phyloP scores from a whole-genome alignment of 2,113 vertebrate genomes.

The Sinosuthora webbiana region DNA sequence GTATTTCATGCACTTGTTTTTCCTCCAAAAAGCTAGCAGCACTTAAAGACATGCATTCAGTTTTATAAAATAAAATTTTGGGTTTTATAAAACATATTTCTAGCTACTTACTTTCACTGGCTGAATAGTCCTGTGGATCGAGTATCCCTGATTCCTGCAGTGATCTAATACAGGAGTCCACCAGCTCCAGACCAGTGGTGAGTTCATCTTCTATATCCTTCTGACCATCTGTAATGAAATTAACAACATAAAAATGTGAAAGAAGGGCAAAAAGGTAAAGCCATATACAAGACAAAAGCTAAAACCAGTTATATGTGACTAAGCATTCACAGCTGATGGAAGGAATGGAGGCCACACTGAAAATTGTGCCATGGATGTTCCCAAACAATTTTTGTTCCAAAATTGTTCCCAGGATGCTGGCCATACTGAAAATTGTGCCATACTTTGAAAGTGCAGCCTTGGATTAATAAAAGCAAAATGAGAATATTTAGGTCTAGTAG shows the following conservation, averaged over 20 bases:
- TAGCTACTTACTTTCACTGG: conserved; percentile 86
- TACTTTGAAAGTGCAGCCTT: not conserved
- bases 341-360: not conserved
- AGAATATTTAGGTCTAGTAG: not conserved
- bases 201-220: conserved; percentile 99
- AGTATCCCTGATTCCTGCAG: conserved; percentile 97
- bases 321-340: not conserved
- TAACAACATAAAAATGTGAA: not conserved
- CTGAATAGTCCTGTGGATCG: conserved; percentile 89
- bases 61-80: not conserved
- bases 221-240: conserved; percentile 84
- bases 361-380: not conserved
- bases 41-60: not conserved
- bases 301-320: not conserved
- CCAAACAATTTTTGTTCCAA: too few relatives aligned
- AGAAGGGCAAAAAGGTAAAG: not conserved
- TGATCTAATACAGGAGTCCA: conserved; percentile 96
- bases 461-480: not conserved
- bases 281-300: not conserved
- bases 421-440: not conserved
- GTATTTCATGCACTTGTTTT: not conserved
- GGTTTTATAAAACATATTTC: not conserved
- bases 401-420: not conserved
- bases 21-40: not conserved
- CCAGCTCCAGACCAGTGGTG: conserved; percentile 94